Evolutionary conservation across 2,113 vertebrate genomes (phyloP).

Genomic region (Alaudala cheleensis): DNA sequence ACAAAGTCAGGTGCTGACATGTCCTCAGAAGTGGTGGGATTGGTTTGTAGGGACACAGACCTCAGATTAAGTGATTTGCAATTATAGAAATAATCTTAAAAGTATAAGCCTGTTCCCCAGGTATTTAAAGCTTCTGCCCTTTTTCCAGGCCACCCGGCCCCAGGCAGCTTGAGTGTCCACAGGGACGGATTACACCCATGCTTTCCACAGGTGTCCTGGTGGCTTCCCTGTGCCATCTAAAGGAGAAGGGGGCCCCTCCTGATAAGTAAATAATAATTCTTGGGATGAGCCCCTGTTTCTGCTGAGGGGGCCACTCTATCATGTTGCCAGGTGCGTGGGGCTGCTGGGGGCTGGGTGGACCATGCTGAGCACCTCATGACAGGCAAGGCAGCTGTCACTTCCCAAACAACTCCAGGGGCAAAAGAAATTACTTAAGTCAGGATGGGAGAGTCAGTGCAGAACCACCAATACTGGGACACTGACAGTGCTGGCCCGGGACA

Average conservation of each 20-base stretch:
- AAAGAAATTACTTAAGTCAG: neutral
- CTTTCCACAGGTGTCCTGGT: too few relatives aligned
- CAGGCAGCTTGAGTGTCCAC: too few relatives aligned
- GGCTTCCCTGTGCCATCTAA: neutral
- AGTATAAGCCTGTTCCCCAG: too few relatives aligned
- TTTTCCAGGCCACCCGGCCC: too few relatives aligned
- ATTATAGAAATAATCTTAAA: too few relatives aligned
- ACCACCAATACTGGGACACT: rapidly evolving
- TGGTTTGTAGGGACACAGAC: too few relatives aligned
- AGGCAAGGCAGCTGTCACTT: neutral
- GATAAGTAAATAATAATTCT: neutral
- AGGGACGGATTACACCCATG: too few relatives aligned
- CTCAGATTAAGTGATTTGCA: too few relatives aligned
- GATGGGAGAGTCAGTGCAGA: neutral
- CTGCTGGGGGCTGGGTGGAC: neutral
- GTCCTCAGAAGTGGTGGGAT: too few relatives aligned
- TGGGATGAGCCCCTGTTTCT: neutral
- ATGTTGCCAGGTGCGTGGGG: rapidly evolving
- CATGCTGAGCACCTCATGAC: rapidly evolving
- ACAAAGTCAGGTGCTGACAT: too few relatives aligned
- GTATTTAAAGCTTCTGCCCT: too few relatives aligned
- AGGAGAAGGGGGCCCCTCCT: neutral
- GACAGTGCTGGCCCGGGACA: rapidly evolving
- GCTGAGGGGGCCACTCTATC: neutral
- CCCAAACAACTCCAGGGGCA: neutral